Evolutionary conservation across 1,140 invertebrate genomes (phyloP), one percentile per base, ranked within the genome.

Genomic region (Leptinotarsa undecemlineata): DNA sequence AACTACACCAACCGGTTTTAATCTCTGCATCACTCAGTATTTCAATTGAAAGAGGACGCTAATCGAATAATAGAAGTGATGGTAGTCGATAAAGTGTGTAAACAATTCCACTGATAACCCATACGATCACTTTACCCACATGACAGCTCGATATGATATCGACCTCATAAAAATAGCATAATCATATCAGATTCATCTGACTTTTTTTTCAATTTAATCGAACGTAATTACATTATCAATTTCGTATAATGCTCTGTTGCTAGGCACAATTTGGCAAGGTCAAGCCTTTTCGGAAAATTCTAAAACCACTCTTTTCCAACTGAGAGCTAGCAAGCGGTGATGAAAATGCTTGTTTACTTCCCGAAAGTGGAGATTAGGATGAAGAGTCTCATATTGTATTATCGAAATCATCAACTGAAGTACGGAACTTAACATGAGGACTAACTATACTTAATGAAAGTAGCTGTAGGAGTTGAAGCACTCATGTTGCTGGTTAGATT

Each of bases 141-240:
- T 61, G 57, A 71, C 69, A 71, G 48, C 47, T 60, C 69, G 69
- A 71, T 71, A 71, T 68, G n/a, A 64, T 23, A 68, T 68, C 19
- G 19, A 26, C 20, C 21, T 71, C 57, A 71, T 61, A 71, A 62
- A 26, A 33, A 51, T 19, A 69, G 3, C 69, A 61, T 51, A 71
- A 71, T 71, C 69, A 62, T 71, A 71, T 71, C 69, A 71, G 69
- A 71, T 71, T 71, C 69, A 71, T 71, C 69, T 33, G 21, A 26
- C n/a, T 15, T 57, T 57, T 57, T 57, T 57, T 57, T 57, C 51
- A 57, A 15, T 57, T 57, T 57, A 57, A 57, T 57, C 13, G 51
- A 57, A 57, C 15, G 51, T 19, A 57, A 57, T n/a, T 57, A 57
- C 51, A 57, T 19, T 57, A 57, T 57, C 51, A 57, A 57, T 57